Percentiles rank a stretch among this genome's conserved stretches.
These are phyloP conservation scores for Acipenser oxyrinchus DNA, from an alignment of 2,797 vertebrate genomes.

Conservation along the genomic window DNA sequence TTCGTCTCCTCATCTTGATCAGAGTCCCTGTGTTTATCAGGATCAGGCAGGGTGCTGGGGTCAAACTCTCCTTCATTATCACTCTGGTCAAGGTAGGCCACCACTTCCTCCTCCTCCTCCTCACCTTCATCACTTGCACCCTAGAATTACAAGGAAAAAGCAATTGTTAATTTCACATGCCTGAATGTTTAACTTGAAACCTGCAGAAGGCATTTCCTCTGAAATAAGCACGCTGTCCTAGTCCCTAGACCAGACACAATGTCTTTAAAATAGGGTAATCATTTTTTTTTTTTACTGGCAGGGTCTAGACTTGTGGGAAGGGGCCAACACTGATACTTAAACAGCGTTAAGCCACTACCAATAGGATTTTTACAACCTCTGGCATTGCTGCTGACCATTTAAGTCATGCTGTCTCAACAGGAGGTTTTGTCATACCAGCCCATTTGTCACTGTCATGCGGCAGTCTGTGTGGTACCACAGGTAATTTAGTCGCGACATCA, in stretches of 20 bases:
- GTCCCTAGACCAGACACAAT: background rate
- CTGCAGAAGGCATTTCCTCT: background rate
- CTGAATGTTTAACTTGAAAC: conserved; percentile 9
- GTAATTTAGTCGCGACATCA: too few relatives aligned
- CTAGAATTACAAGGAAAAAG: conserved; percentile 19
- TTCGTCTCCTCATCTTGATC: conserved; percentile 45
- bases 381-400: too few relatives aligned
- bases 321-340: too few relatives aligned
- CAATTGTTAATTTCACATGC: conserved; percentile 4
- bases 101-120: conserved; percentile 40
- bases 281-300: too few relatives aligned
- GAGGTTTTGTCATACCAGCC: too few relatives aligned
- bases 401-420: too few relatives aligned
- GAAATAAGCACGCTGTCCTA: too few relatives aligned
- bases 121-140: background rate
- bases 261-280: background rate
- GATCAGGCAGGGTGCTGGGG: conserved; percentile 69
- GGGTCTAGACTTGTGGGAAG: too few relatives aligned
- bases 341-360: too few relatives aligned
- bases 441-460: too few relatives aligned
- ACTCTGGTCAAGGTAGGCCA: conserved; percentile 63
- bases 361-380: too few relatives aligned
- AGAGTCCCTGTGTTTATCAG: conserved; percentile 57
- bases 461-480: too few relatives aligned
- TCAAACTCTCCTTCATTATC: conserved; percentile 65